Evolutionary conservation across 2,113 vertebrate species (phyloP).

Genomic region (Malurus melanocephalus): DNA sequence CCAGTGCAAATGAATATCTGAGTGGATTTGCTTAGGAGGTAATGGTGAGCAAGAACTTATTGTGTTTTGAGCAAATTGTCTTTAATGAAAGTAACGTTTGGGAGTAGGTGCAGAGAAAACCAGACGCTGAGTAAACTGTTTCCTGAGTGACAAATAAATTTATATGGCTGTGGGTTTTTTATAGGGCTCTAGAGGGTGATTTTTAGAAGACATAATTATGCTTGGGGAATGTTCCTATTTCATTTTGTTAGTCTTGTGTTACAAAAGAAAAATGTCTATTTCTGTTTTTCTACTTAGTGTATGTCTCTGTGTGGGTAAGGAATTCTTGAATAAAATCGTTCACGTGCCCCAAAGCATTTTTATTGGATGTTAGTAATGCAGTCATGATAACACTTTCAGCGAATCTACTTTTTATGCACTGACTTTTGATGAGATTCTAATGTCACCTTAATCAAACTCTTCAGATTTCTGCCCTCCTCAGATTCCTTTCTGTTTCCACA

Average conservation of each 20-base stretch:
- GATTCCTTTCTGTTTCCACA: neutral
- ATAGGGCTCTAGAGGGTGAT: constrained; percentile 22
- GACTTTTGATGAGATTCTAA: neutral
- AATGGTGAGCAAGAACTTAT: constrained; percentile 43
- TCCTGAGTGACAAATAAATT: constrained; percentile 58
- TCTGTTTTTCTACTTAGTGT: neutral
- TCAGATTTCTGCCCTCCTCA: neutral
- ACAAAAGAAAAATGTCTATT: constrained; percentile 37
- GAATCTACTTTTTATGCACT: neutral
- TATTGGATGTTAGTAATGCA: neutral
- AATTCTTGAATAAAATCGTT: neutral
- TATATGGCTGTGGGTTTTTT: constrained; percentile 55
- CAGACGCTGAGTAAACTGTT: constrained; percentile 43
- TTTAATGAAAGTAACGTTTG: constrained; percentile 50
- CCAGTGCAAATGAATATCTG: constrained; percentile 45
- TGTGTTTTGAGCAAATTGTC: constrained; percentile 18
- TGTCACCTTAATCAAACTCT: neutral
- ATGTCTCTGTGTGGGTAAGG: neutral
- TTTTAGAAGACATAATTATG: constrained; percentile 46
- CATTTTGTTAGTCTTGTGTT: constrained; percentile 38
- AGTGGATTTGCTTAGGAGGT: constrained; percentile 39
- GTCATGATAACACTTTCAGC: neutral
- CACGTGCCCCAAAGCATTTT: neutral
- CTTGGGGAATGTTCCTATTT: constrained; percentile 53
- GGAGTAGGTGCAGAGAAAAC: neutral